Evolutionary conservation across 2,888 invertebrate species (phyloP).

Genomic region (Serripes groenlandicus): DNA sequence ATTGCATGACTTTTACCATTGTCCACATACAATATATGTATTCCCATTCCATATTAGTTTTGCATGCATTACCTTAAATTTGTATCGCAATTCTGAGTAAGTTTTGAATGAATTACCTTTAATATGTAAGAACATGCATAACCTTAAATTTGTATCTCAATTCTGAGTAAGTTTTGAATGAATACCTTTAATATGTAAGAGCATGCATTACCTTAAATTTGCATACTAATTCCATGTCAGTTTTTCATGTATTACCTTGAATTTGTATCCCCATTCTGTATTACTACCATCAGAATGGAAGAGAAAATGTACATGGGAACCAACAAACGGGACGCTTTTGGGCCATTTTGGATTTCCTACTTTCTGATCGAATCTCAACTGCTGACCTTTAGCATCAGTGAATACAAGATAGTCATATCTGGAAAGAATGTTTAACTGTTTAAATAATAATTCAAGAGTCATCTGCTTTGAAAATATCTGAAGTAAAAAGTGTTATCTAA

Average conservation of each 20-base stretch:
- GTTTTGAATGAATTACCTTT: too few relatives aligned
- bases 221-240: neutral
- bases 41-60: too few relatives aligned
- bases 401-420: constrained; percentile 86
- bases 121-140: too few relatives aligned
- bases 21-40: neutral
- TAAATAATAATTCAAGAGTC: too few relatives aligned
- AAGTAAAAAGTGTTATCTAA: too few relatives aligned
- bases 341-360: constrained; percentile 85
- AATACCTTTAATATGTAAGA: too few relatives aligned
- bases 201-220: neutral
- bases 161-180: too few relatives aligned
- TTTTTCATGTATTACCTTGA: constrained; percentile 74
- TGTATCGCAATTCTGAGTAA: too few relatives aligned
- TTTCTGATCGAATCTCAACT: constrained; percentile 84
- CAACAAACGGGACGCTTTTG: constrained; percentile 79
- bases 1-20: neutral
- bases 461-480: too few relatives aligned
- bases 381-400: constrained; percentile 83
- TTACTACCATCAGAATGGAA: constrained; percentile 86
- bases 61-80: too few relatives aligned
- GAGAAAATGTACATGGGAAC: constrained; percentile 84
- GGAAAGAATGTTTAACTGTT: constrained; percentile 44
- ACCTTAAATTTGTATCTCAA: too few relatives aligned
- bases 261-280: constrained; percentile 86